Conservation (phyloP, 2,888 invertebrate genomes). For the Campoletis raptor region DNA sequence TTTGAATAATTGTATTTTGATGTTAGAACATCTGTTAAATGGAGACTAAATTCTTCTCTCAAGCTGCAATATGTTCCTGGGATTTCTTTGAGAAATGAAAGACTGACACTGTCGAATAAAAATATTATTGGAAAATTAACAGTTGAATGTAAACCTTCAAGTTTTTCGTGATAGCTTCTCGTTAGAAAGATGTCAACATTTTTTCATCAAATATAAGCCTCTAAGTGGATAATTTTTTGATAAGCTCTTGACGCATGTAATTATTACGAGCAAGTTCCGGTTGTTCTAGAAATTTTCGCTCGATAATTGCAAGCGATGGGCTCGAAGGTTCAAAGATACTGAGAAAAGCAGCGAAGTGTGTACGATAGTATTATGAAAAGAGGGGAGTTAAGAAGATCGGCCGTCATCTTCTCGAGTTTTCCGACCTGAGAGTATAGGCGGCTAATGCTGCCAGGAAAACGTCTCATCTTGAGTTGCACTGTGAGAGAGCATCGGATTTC, state of each 20-base stretch:
- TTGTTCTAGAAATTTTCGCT: not conserved
- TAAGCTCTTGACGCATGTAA: not conserved
- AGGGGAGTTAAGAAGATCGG: conserved; percentile 28
- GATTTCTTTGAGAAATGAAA: too few species aligned
- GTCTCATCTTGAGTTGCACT: conserved; percentile 58
- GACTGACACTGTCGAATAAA: too few species aligned
- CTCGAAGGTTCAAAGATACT: not conserved
- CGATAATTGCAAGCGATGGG: not conserved
- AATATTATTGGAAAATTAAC: too few species aligned
- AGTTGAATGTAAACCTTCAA: not conserved
- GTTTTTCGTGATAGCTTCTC: not conserved
- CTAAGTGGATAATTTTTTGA: not conserved
- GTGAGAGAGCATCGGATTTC: conserved; percentile 68
- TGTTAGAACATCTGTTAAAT: too few species aligned
- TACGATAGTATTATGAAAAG: conserved; percentile 4
- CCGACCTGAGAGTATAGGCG: conserved; percentile 25
- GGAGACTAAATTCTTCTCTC: too few species aligned
- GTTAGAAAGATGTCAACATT: not conserved
- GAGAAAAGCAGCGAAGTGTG: conserved; percentile 3
- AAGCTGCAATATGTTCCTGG: too few species aligned
- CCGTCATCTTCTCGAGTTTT: conserved; percentile 47
- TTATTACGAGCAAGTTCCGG: not conserved
- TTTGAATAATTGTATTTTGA: too few species aligned
- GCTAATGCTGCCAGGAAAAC: conserved; percentile 50
- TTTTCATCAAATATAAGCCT: not conserved